A percentile compares a stretch with the other conserved stretches of the same genome.
Evolutionary conservation across 2,888 invertebrate species (phyloP).

Genomic region (Syrphus vitripennis): DNA sequence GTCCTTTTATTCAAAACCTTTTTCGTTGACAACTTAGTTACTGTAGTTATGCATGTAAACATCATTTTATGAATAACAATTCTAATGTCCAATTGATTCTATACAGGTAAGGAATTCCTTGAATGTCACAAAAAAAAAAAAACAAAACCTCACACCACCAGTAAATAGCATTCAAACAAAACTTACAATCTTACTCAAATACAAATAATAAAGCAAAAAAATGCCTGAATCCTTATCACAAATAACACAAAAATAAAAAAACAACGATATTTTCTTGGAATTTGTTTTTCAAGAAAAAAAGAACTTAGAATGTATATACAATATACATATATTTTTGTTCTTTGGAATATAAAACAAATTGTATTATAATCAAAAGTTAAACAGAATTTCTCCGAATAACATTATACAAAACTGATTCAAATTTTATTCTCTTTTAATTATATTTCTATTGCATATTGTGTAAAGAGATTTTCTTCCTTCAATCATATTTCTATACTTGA

Average conservation of each 20-base stretch:
- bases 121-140: background rate
- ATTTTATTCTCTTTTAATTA: background rate
- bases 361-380: background rate
- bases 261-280: background rate
- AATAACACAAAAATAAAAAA: background rate
- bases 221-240: background rate
- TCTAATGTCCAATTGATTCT: background rate
- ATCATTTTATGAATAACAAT: background rate
- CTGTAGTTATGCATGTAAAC: too few relatives aligned
- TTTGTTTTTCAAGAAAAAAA: background rate
- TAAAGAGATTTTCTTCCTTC: background rate
- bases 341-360: background rate
- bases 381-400: background rate
- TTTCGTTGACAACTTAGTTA: background rate
- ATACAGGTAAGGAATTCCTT: background rate
- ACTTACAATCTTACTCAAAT: background rate
- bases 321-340: background rate
- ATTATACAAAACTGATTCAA: constrained; percentile 1
- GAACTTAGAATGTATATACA: too few relatives aligned
- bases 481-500: background rate
- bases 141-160: background rate
- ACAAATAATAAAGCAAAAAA: background rate
- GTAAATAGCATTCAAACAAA: background rate
- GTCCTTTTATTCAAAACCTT: background rate
- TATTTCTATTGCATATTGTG: constrained; percentile 6